Conservation (phyloP, 2,888 invertebrate genomes). For the Tetropium fuscum region DNA sequence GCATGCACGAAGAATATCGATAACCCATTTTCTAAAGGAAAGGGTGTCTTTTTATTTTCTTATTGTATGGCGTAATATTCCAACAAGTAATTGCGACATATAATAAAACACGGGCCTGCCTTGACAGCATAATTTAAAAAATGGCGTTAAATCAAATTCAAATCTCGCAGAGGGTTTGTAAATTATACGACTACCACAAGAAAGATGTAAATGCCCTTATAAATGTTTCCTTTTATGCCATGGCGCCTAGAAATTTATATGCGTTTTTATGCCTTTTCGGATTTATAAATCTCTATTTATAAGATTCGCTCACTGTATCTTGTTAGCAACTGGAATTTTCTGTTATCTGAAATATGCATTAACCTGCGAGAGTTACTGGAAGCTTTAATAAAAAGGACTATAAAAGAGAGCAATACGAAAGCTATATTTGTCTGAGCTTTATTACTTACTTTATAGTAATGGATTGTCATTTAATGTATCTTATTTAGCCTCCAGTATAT, state of each 20-base stretch:
- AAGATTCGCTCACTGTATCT: constrained; percentile 8
- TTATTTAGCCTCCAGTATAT: background rate
- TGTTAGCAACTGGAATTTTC: constrained; percentile 20
- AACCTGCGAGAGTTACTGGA: constrained; percentile 33
- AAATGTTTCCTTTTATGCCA: constrained; percentile 55
- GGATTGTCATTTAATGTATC: constrained; percentile 4
- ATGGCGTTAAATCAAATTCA: constrained; percentile 43
- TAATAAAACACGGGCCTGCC: background rate
- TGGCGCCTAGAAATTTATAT: constrained; percentile 51
- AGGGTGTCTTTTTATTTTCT: constrained; percentile 37
- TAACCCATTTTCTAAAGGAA: constrained; percentile 36
- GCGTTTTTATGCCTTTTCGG: constrained; percentile 39
- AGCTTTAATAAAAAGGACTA: constrained; percentile 31
- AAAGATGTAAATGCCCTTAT: constrained; percentile 55
- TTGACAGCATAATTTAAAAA: constrained; percentile 20
- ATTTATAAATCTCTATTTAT: constrained; percentile 28
- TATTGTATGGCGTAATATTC: constrained; percentile 26
- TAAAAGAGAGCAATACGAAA: constrained; percentile 32
- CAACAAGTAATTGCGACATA: constrained; percentile 7
- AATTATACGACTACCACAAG: constrained; percentile 52
- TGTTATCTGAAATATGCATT: constrained; percentile 36
- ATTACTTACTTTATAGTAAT: constrained; percentile 15
- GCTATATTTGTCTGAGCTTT: constrained; percentile 32
- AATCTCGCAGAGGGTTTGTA: constrained; percentile 46
- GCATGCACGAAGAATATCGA: constrained; percentile 39